phyloP scores from a whole-genome alignment of 2,888 invertebrate genomes.

The Elgonia sp. region DNA sequence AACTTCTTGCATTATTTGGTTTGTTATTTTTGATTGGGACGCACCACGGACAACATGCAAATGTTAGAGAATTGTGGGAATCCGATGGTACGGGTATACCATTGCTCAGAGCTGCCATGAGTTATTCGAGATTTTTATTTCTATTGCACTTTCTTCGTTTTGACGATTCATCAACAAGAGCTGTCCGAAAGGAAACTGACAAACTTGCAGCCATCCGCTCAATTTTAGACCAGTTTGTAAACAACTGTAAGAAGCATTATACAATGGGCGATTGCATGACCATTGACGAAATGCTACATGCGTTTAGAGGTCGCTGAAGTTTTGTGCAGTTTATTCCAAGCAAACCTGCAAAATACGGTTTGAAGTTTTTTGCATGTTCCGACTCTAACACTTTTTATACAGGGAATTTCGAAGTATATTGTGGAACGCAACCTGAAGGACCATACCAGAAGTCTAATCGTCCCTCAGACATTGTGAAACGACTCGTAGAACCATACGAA shows the following conservation, averaged over 20 bases:
- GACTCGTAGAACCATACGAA: conserved; percentile 60
- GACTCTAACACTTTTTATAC: conserved; percentile 68
- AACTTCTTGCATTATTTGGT: conserved; percentile 69
- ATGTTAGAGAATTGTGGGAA: conserved; percentile 57
- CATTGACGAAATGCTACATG: conserved; percentile 76
- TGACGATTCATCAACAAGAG: conserved; percentile 62
- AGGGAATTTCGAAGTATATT: conserved; percentile 69
- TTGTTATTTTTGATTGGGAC: conserved; percentile 67
- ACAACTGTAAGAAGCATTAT: conserved; percentile 68
- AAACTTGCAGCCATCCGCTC: conserved; percentile 63
- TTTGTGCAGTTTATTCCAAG: conserved; percentile 64
- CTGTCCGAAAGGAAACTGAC: conserved; percentile 14
- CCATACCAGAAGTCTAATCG: conserved; percentile 65
- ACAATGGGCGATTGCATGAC: conserved; percentile 65
- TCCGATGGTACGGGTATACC: conserved; percentile 62
- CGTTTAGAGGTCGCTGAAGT: conserved; percentile 72
- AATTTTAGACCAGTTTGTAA: conserved; percentile 57
- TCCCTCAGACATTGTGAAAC: conserved; percentile 66
- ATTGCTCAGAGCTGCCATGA: conserved; percentile 61
- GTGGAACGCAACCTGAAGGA: conserved; percentile 68
- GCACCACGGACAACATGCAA: conserved; percentile 47
- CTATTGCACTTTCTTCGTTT: conserved; percentile 56
- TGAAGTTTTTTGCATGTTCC: conserved; percentile 39
- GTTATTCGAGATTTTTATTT: conserved; percentile 54
- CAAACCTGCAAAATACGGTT: conserved; percentile 59